Percentiles rank a stretch among this genome's conserved stretches.
These are phyloP conservation scores for Micrasema minimum DNA, from an alignment of 1,140 invertebrate species.

Conservation along the genomic window DNA sequence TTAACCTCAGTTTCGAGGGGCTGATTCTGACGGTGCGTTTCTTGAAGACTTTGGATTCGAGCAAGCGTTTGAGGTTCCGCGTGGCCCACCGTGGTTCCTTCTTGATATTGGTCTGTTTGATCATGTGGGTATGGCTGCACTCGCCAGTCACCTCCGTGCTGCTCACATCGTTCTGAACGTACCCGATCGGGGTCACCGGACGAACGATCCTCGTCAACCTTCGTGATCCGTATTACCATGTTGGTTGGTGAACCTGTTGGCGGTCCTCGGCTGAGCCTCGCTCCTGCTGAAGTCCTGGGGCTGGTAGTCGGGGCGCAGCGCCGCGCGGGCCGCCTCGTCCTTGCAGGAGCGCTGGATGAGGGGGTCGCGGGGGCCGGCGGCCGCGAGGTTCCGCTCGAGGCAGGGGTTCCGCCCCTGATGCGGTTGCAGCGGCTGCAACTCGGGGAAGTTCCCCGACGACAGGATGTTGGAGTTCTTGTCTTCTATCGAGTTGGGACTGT, in stretches of 20 bases:
- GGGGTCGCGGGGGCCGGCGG: conserved; percentile 71
- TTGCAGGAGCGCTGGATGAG: conserved; percentile 77
- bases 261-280: background rate
- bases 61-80: conserved; percentile 38
- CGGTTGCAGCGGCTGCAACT: conserved; percentile 68
- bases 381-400: conserved; percentile 85
- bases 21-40: conserved; percentile 52
- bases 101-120: conserved; percentile 61
- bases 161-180: conserved; percentile 81
- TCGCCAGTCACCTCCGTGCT: conserved; percentile 56
- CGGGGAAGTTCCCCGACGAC: conserved; percentile 6
- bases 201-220: conserved; percentile 57
- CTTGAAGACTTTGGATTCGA: conserved; percentile 47
- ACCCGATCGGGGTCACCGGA: conserved; percentile 74
- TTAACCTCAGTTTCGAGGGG: conserved; percentile 68
- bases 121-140: conserved; percentile 66
- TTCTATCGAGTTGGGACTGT: conserved; percentile 46
- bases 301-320: conserved; percentile 26
- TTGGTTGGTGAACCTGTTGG: conserved; percentile 22
- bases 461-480: conserved; percentile 52
- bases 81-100: conserved; percentile 54
- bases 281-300: conserved; percentile 49
- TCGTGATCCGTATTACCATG: conserved; percentile 54
- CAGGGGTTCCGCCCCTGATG: conserved; percentile 92
- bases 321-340: conserved; percentile 66